Evolutionary conservation across 2,113 vertebrate species (phyloP).

Genomic region (Cavia aperea): DNA sequence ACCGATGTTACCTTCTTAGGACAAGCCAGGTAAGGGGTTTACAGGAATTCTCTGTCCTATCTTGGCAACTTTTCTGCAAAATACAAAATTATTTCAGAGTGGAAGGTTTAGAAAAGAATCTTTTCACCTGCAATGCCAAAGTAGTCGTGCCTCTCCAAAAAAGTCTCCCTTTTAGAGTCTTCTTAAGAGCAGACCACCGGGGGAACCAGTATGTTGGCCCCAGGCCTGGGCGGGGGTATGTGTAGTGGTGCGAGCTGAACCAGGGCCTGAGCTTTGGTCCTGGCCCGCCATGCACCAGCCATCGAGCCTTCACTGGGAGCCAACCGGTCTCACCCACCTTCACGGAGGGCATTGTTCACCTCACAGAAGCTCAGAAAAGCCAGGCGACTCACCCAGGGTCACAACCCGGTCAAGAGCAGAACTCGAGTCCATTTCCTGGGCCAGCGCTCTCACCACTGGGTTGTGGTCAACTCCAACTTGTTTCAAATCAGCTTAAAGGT

Average conservation of each 20-base stretch:
- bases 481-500: background rate
- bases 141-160: background rate
- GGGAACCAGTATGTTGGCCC: background rate
- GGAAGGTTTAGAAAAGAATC: background rate
- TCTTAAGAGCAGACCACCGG: background rate
- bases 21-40: background rate
- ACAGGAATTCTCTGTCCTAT: background rate
- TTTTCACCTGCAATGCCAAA: background rate
- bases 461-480: background rate
- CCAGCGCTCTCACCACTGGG: background rate
- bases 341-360: background rate
- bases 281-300: background rate
- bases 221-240: background rate
- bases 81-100: constrained; percentile 25
- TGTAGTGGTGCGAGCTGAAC: no score
- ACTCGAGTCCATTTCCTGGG: background rate
- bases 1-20: background rate
- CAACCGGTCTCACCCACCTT: background rate
- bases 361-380: background rate
- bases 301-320: background rate
- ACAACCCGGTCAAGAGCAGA: background rate
- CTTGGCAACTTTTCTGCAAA: constrained; percentile 8
- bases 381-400: background rate
- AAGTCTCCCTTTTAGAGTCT: background rate
- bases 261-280: no score